phyloP scores from a whole-genome alignment of 2,888 invertebrate species.

The Ganaspis brasiliensis region DNA sequence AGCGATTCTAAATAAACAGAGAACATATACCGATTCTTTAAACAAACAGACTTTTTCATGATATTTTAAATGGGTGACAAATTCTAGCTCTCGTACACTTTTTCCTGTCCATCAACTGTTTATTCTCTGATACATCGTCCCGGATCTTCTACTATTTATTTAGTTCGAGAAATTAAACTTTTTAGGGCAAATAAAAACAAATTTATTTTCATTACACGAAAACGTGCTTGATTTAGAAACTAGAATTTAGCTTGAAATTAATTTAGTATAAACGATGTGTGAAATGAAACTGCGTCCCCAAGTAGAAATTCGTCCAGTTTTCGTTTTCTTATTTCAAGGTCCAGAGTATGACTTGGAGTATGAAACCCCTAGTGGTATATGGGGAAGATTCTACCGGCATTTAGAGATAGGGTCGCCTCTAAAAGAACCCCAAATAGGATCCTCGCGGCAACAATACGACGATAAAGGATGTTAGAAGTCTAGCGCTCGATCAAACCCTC shows the following conservation, averaged over 20 bases:
- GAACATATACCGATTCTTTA: not conserved
- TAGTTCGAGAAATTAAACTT: too few relatives aligned
- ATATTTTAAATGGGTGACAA: not conserved
- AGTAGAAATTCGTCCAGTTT: not conserved
- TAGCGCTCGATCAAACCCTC: slow-evolving; percentile 33
- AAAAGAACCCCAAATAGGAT: slow-evolving; percentile 37
- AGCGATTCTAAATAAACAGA: slow-evolving; percentile 23
- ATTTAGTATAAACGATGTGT: too few relatives aligned
- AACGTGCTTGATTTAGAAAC: too few relatives aligned
- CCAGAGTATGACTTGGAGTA: not conserved
- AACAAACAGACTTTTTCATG: not conserved
- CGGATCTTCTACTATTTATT: too few relatives aligned
- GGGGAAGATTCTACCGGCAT: slow-evolving; percentile 6
- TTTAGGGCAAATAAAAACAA: too few relatives aligned
- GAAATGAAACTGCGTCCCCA: too few relatives aligned
- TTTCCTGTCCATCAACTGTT: too few relatives aligned
- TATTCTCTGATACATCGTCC: too few relatives aligned
- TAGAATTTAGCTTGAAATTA: too few relatives aligned
- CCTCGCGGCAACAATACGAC: slow-evolving; percentile 26
- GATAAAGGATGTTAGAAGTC: slow-evolving; percentile 33
- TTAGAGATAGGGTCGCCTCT: slow-evolving; percentile 26
- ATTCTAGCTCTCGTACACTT: not conserved
- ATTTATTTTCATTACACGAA: too few relatives aligned
- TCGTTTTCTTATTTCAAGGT: too few relatives aligned
- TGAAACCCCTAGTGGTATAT: not conserved